Conservation (phyloP, 2,888 invertebrate genomes). For the Nomada hirtipes region DNA sequence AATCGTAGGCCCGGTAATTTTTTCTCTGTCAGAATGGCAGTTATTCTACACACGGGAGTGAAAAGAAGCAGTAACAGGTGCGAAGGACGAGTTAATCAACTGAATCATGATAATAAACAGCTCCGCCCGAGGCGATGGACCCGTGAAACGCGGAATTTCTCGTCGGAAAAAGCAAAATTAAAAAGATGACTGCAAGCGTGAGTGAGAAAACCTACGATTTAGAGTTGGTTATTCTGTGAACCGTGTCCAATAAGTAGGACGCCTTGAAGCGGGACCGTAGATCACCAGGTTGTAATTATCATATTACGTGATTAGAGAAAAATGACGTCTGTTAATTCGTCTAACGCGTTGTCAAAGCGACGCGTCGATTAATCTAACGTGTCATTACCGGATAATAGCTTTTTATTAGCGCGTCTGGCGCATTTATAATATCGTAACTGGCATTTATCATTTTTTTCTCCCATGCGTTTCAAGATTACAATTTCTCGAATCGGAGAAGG, state of each 20-base stretch:
- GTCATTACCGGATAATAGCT: constrained; percentile 22
- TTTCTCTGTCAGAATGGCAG: neutral
- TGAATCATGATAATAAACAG: constrained; percentile 35
- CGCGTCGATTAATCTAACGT: constrained; percentile 30
- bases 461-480: neutral
- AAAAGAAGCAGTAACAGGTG: neutral
- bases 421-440: constrained; percentile 26
- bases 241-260: constrained; percentile 13
- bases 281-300: constrained; percentile 14
- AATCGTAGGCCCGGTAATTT: neutral
- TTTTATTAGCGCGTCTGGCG: constrained; percentile 1
- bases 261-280: neutral
- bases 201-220: neutral
- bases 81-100: constrained; percentile 40
- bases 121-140: constrained; percentile 6
- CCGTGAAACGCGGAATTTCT: constrained; percentile 4
- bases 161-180: neutral
- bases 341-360: constrained; percentile 8
- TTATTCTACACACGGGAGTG: too few species aligned
- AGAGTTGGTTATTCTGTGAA: neutral
- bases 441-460: neutral
- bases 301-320: constrained; percentile 17
- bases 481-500: neutral
- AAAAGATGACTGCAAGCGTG: constrained; percentile 3
- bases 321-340: constrained; percentile 12